phyloP scores from a whole-genome alignment of 2,113 vertebrate species.

The Glareola pratincola region DNA sequence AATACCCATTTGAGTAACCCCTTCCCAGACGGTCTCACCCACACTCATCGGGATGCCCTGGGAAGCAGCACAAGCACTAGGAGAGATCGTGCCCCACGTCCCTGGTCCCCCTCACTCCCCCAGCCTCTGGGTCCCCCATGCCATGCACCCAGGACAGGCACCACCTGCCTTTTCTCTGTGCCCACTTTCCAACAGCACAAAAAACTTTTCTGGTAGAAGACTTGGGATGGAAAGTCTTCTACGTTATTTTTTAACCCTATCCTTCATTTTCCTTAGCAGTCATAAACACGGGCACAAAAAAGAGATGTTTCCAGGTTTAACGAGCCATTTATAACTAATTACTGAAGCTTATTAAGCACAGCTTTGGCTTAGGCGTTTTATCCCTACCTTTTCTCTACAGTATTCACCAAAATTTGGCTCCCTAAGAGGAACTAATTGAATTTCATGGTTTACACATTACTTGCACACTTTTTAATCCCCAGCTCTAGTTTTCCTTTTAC shows the following conservation, averaged over 20 bases:
- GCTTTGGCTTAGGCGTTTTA: constrained; percentile 67
- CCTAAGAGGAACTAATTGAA: constrained; percentile 73
- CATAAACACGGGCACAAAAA: neutral
- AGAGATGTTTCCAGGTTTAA: constrained; percentile 51
- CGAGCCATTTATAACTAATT: constrained; percentile 67
- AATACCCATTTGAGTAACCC: neutral
- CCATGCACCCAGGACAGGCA: fast-evolving
- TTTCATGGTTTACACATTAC: constrained; percentile 70
- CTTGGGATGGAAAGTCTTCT: neutral
- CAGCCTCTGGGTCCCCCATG: fast-evolving
- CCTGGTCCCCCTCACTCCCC: fast-evolving
- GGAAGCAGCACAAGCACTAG: neutral
- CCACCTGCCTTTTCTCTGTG: neutral
- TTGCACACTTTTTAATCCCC: constrained; percentile 68
- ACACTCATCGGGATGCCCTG: fast-evolving
- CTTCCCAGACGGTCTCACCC: neutral
- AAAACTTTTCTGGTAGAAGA: neutral
- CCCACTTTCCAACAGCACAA: neutral
- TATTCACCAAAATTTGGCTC: constrained; percentile 75
- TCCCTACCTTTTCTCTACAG: constrained; percentile 69
- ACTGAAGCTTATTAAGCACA: constrained; percentile 67
- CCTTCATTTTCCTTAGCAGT: neutral
- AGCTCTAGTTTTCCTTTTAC: constrained; percentile 45
- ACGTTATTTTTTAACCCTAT: constrained; percentile 11
- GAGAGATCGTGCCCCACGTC: fast-evolving